These are phyloP conservation scores for Mythimna lalbum DNA, from an alignment of 2,888 invertebrate species.

Conservation along the genomic window DNA sequence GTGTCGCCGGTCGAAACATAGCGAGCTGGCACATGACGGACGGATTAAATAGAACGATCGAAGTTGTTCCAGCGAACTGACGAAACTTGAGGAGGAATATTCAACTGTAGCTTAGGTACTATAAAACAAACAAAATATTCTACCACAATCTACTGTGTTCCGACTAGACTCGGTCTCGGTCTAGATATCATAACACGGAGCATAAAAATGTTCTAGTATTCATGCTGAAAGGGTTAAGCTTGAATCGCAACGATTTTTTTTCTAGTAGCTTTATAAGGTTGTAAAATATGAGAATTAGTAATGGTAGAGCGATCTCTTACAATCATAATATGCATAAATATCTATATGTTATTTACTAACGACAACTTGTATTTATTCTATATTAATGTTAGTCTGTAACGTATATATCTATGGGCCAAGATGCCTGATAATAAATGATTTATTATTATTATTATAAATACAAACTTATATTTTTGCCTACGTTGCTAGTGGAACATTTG, in stretches of 20 bases:
- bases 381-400: too few species aligned
- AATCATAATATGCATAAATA: too few species aligned
- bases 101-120: conserved; percentile 9
- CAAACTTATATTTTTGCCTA: not conserved
- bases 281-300: not conserved
- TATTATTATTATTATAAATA: too few species aligned
- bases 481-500: too few species aligned
- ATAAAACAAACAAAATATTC: conserved; percentile 39
- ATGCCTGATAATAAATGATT: too few species aligned
- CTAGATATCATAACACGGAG: not conserved
- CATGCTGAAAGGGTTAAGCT: not conserved
- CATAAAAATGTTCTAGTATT: not conserved
- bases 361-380: too few species aligned
- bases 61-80: conserved; percentile 30
- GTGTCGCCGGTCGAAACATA: conserved; percentile 27
- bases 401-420: too few species aligned
- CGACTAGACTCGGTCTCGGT: conserved; percentile 3
- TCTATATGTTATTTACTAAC: too few species aligned
- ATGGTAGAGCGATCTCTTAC: not conserved
- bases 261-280: not conserved
- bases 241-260: not conserved
- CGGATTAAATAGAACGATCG: conserved; percentile 32
- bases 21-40: conserved; percentile 20
- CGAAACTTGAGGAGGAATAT: conserved; percentile 37
- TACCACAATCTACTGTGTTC: conserved; percentile 17